Evolutionary conservation across 1,140 invertebrate genomes (phyloP), one percentile per base, ranked within the genome.

Genomic region (Drosophila ananassae): DNA sequence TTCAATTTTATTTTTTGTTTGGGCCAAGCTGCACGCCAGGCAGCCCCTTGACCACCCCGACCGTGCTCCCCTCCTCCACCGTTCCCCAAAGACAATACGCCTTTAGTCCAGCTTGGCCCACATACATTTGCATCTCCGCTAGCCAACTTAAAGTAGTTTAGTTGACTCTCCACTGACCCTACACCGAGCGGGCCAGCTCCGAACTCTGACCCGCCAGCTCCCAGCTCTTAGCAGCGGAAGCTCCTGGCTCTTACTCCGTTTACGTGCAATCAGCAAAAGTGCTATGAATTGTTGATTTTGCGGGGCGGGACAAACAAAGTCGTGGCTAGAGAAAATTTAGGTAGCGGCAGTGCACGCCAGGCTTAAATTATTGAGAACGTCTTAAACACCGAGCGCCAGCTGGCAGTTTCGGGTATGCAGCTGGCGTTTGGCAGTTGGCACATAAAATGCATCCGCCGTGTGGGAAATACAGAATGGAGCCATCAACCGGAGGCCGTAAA

Each of bases 211-310:
- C 53, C 48, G 25, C 28, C n/a, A n/a, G 21, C 69, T 81, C 82
- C 78, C 79, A 34, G 12, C 21, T 76, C 83, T 47, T 24, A 22
- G 44, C 44, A 22, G 9, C 21, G 83, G 71, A 69, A 22, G 44
- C 21, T 22, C 21, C 22, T 83, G 66, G 73, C 77, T 78, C 89
- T 89, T 83, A 79, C 83, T 61, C 83, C 83, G 62, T 87, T 83
- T 89, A 87, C 84, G 78, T 87, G 84, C 84, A 89, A 89, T 87
- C 83, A 87, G 79, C 72, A 84, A 83, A 79, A 87, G 83, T 87
- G 83, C 63, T 73, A 71, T 87, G 79, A 78, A 85, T 85, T 89
- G 89, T 89, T 89, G 78, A 85, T 62, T 39, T 25, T 17, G 17
- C 30, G 34, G 30, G 13, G 48, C 24, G 22, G 37, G 24, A n/a